phyloP scores from a whole-genome alignment of 2,888 invertebrate genomes.

The Oligia latruncula region DNA sequence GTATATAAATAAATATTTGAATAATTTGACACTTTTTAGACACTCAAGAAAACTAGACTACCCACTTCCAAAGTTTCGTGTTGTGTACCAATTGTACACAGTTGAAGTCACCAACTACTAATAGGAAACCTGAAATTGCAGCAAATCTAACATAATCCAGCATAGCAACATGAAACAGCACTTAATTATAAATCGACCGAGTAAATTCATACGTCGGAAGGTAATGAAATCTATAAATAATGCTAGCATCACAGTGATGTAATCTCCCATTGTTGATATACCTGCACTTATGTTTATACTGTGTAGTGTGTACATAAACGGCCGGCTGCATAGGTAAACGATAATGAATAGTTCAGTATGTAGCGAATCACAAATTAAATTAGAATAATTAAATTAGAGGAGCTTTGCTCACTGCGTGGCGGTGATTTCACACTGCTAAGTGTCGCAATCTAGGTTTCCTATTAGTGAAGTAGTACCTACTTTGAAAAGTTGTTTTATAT shows the following conservation, averaged over 20 bases:
- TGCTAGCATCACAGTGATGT: slow-evolving; percentile 75
- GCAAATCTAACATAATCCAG: neutral
- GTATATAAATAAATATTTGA: neutral
- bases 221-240: slow-evolving; percentile 75
- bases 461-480: neutral
- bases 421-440: slow-evolving; percentile 4
- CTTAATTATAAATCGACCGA: slow-evolving; percentile 43
- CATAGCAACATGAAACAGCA: slow-evolving; percentile 39
- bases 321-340: slow-evolving; percentile 39
- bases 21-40: neutral
- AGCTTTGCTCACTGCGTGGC: slow-evolving; percentile 2
- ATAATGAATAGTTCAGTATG: slow-evolving; percentile 29
- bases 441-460: neutral
- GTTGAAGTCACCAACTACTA: neutral
- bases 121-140: slow-evolving; percentile 4
- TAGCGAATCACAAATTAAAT: slow-evolving; percentile 45
- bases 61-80: neutral
- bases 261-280: slow-evolving; percentile 75
- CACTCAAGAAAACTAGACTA: neutral
- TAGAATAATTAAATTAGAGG: slow-evolving; percentile 48
- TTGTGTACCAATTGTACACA: neutral
- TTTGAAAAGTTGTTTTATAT: neutral
- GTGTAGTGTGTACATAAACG: slow-evolving; percentile 19
- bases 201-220: slow-evolving; percentile 54
- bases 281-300: slow-evolving; percentile 67